Conservation (phyloP, 2,888 invertebrate species). For the Drosophila macrospina region DNA sequence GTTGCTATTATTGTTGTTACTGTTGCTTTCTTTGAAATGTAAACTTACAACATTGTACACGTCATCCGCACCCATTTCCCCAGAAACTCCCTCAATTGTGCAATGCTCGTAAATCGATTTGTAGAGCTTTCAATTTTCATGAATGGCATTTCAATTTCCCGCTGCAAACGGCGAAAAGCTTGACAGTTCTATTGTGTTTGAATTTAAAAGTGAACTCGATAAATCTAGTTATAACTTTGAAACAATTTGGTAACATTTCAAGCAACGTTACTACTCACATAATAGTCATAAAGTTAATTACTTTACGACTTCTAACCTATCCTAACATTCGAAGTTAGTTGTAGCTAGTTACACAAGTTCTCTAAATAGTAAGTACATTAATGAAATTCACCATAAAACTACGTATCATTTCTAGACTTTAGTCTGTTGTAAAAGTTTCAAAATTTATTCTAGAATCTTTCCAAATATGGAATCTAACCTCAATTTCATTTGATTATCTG, state of each 20-base stretch:
- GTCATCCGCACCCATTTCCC: slow-evolving; percentile 21
- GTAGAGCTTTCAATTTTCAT: slow-evolving; percentile 36
- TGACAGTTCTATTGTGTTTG: slow-evolving; percentile 6
- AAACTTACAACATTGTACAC: slow-evolving; percentile 28
- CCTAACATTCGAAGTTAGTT: background rate
- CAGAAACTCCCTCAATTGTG: slow-evolving; percentile 7
- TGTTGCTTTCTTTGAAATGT: slow-evolving; percentile 26
- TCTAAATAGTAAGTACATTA: too few relatives aligned
- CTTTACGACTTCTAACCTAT: background rate
- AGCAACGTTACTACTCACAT: background rate
- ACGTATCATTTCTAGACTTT: background rate
- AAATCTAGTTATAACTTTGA: background rate
- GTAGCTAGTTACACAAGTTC: too few relatives aligned
- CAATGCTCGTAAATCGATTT: slow-evolving; percentile 38
- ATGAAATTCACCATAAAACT: too few relatives aligned
- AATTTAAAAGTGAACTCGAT: background rate
- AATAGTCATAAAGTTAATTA: background rate
- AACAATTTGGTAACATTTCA: background rate
- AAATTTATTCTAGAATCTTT: background rate
- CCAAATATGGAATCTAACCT: background rate
- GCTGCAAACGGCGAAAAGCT: slow-evolving; percentile 17
- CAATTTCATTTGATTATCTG: background rate
- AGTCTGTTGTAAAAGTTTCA: background rate
- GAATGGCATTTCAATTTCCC: slow-evolving; percentile 59
- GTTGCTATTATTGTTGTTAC: too few relatives aligned